Base-by-base conservation (phyloP, 2,797 vertebrate genomes). In the Martes flavigula region DNA sequence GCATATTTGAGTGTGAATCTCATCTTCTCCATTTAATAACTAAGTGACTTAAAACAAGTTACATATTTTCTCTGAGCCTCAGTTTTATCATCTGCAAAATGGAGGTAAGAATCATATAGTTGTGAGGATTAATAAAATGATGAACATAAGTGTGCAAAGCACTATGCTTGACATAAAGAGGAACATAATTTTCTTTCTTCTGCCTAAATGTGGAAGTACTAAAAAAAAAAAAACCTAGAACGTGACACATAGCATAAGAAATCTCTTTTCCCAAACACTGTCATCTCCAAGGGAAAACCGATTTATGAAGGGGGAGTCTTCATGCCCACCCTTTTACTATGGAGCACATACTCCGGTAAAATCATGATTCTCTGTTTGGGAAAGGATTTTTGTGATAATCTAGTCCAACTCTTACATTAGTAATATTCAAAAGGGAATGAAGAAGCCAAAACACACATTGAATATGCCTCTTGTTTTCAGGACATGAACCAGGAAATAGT, bases 401-500 rank as follows among this genome's bases (percentile, higher is more conserved):
- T 60, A 48, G n/a, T 93, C 81, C 21, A 87, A 93, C 27, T 38
- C 18, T 93, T 72, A 72, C 51, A 77, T 32, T 87, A 84, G 48
- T 38, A 58, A 95, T 92, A 93, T 25, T 95, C 78, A 87, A 91
- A 82, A 54, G 54, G 4, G 20, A 91, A 9, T 86, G 46, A 79
- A 97, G 66, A 75, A 13, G 4, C 18, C 38, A 95, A 95, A 87
- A 89, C 2, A 10, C 21, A 90, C 27, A 87, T 23, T 93, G n/a
- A 86, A 83, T 40, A 81, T 48, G 18, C 5, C 25, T 84, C 62
- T 60, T 90, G 23, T 77, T 90, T 96, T 89, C 35, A 58, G 82
- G 30, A 86, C 35, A 94, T 38, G 77, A 94, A 48, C 15, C 84
- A 58, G 58, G 38, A 97, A 88, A 86, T 78, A 92, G 96, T 68